Base-by-base conservation (phyloP, 2,888 invertebrate genomes). In the Prosapia bicincta region DNA sequence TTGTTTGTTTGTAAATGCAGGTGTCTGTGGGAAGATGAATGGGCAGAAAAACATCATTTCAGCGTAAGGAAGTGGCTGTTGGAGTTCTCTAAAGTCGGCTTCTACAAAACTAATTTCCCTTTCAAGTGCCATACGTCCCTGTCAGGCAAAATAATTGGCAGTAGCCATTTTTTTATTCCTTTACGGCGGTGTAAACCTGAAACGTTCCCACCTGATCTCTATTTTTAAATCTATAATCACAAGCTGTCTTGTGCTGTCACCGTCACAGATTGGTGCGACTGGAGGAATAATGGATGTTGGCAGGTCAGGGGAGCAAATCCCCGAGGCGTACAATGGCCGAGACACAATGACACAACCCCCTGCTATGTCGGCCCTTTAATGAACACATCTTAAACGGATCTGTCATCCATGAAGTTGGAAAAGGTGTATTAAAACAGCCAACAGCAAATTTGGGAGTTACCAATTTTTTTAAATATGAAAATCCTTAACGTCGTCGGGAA, bases 91-190 rank as follows among this genome's bases (percentile, higher is more conserved):
- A n/a, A 20, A 54, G 54, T 20, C 54, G 54, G 54, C 54, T 54
- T 54, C 54, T 54, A 20, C 54, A 54, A 20, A 54, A 54, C 54
- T 54, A 54, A 54, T 54, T 54, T 54, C 13, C 54, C 54, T 54
- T 54, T 54, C 54, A 54, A 54, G 54, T 54, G 54, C 54, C 54
- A 54, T 54, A 54, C 54, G 54, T 54, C 54, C 54, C 54, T 54
- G 54, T 54, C 54, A 38, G 15, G 38, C 38, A 20, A 54, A n/a
- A 54, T 54, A 54, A 54, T 54, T 54, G 54, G 54, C 54, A 54
- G 54, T 54, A 54, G 54, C 54, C 54, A 54, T 54, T 54, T 54
- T n/a, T 54, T 54, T 54, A 54, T 54, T 54, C 13, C n/a, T 54
- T 54, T 54, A 54, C 54, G 54, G 54, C 54, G 54, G 54, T 20